Evolutionary conservation across 2,888 invertebrate genomes (phyloP).

Genomic region (Mechanitis messenoides): DNA sequence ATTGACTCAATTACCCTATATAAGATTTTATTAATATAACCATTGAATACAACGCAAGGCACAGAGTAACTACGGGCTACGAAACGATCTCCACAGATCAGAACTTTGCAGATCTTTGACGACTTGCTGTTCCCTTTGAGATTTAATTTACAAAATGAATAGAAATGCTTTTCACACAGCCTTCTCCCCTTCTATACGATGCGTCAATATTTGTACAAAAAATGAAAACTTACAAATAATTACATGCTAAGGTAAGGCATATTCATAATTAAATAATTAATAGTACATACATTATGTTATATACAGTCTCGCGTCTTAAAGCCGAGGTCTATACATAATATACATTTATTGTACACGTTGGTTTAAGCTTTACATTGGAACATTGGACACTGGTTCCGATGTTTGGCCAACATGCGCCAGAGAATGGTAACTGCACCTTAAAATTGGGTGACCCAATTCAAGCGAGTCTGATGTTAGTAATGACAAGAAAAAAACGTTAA

Average conservation of each 20-base stretch:
- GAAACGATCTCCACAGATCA: too few relatives aligned
- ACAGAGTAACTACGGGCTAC: conserved; percentile 50
- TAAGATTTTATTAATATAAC: conserved; percentile 47
- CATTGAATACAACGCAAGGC: conserved; percentile 71
- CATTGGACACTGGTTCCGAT: background rate
- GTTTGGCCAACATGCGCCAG: conserved; percentile 1
- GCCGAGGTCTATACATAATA: conserved; percentile 59
- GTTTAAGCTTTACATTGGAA: conserved; percentile 11
- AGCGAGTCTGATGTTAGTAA: too few relatives aligned
- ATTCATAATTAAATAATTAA: conserved; percentile 66
- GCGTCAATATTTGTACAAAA: conserved; percentile 53
- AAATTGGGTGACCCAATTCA: background rate
- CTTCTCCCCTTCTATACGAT: conserved; percentile 44
- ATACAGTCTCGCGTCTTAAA: conserved; percentile 73
- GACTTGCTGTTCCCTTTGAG: background rate
- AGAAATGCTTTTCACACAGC: conserved; percentile 72
- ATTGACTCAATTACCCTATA: conserved; percentile 70
- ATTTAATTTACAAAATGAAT: conserved; percentile 16
- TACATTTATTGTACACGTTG: conserved; percentile 24
- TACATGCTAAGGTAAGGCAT: conserved; percentile 63
- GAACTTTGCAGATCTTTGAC: background rate
- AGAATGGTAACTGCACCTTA: background rate
- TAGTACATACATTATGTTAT: conserved; percentile 54
- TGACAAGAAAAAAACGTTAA: too few relatives aligned
- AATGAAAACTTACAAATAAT: conserved; percentile 39